Percentiles rank a stretch among this genome's conserved stretches.
Evolutionary conservation across 2,797 vertebrate species (phyloP).

Genomic region (Micrastur ruficollis): DNA sequence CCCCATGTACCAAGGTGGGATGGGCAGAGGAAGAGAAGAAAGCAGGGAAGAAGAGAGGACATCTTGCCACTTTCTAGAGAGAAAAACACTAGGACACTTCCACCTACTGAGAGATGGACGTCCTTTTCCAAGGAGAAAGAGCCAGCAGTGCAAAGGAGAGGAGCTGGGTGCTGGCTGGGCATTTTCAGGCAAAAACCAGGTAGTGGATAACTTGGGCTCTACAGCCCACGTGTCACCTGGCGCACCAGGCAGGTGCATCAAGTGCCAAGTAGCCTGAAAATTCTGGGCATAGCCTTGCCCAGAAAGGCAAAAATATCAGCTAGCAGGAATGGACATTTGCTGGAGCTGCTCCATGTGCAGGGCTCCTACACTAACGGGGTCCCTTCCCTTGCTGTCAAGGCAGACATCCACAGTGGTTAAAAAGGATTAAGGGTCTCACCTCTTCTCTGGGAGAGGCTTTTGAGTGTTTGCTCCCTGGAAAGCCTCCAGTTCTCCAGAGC

Average conservation of each 20-base stretch:
- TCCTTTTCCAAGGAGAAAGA: neutral
- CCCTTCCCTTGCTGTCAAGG: neutral
- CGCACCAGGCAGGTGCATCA: neutral
- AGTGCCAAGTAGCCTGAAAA: neutral
- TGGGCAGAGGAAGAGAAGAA: neutral
- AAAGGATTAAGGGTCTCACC: neutral
- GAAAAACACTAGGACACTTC: neutral
- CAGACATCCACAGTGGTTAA: neutral
- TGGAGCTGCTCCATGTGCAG: accelerated
- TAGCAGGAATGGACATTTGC: neutral
- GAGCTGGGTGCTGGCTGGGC: neutral
- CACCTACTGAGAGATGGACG: neutral
- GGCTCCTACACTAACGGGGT: neutral
- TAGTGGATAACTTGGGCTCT: neutral
- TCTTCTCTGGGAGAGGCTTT: neutral
- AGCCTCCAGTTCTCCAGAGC: neutral
- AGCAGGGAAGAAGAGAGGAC: neutral
- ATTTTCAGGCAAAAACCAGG: neutral
- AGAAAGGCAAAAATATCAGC: neutral
- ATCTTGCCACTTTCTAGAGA: neutral
- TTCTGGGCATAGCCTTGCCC: neutral
- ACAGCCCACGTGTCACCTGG: neutral
- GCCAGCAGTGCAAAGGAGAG: neutral
- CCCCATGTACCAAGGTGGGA: accelerated
- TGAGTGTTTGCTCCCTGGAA: neutral